Conservation (phyloP, 2,888 invertebrate species). For the Strigamia crassipes region DNA sequence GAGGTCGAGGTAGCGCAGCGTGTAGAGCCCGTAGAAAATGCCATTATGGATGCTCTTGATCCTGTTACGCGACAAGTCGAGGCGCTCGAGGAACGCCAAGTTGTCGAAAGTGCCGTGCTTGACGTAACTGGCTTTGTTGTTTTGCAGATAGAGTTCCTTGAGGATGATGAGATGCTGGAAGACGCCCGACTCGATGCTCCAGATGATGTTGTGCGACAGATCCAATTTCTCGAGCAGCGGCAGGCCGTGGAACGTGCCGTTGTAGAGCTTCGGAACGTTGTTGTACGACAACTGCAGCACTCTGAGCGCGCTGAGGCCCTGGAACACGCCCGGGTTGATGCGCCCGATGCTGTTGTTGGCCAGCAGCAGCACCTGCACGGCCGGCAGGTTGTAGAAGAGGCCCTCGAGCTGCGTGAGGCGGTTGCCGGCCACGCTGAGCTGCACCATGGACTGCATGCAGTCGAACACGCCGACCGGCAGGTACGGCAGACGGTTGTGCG, state of each 20-base stretch:
- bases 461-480: constrained; percentile 48
- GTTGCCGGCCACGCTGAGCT: constrained; percentile 47
- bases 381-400: constrained; percentile 45
- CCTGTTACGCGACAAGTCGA: constrained; percentile 48
- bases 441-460: constrained; percentile 48
- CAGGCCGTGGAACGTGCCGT: constrained; percentile 62
- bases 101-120: constrained; percentile 49
- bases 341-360: constrained; percentile 45
- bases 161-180: constrained; percentile 57
- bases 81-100: constrained; percentile 45
- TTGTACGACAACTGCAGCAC: constrained; percentile 51
- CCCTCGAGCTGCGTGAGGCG: constrained; percentile 39
- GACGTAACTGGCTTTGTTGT: constrained; percentile 51
- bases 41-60: constrained; percentile 43
- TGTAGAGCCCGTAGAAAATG: constrained; percentile 47
- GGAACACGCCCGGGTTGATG: constrained; percentile 24
- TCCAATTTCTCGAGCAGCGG: constrained; percentile 47
- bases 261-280: constrained; percentile 49
- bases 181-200: constrained; percentile 41
- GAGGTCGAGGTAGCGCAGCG: constrained; percentile 49
- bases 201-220: constrained; percentile 60
- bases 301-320: constrained; percentile 48
- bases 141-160: constrained; percentile 69
- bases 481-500: constrained; percentile 50
- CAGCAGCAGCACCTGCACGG: constrained; percentile 45